These are phyloP conservation scores for Malaclemys terrapin DNA, from an alignment of 2,113 vertebrate genomes.

Conservation along the genomic window DNA sequence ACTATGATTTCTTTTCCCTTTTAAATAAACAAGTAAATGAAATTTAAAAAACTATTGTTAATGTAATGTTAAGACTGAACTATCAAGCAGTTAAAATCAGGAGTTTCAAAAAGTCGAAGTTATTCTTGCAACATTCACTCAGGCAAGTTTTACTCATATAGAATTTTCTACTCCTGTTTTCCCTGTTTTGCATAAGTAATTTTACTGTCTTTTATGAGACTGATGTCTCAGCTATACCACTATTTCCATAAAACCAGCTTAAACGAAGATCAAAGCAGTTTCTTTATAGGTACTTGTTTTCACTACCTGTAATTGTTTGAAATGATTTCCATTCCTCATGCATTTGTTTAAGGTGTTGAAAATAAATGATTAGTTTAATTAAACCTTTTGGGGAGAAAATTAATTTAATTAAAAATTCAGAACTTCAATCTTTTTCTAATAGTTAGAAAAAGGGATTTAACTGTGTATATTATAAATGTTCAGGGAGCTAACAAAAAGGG, in stretches of 20 bases:
- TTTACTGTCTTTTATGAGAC: slow-evolving; percentile 1
- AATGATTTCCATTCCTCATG: slow-evolving; percentile 25
- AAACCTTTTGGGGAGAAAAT: slow-evolving; percentile 23
- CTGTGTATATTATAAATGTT: not conserved
- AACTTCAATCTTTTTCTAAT: not conserved
- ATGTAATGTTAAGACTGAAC: not conserved
- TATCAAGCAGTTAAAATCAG: not conserved
- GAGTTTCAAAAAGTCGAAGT: not conserved
- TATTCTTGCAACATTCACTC: not conserved
- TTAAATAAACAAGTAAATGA: not conserved
- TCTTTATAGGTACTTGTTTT: slow-evolving; percentile 13
- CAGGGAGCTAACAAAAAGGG: not conserved
- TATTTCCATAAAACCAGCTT: slow-evolving; percentile 26
- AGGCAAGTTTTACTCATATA: not conserved
- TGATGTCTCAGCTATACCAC: not conserved
- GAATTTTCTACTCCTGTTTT: not conserved
- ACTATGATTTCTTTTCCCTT: not conserved
- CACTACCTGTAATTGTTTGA: not conserved
- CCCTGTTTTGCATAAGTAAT: not conserved
- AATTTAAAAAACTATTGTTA: not conserved
- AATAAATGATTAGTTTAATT: slow-evolving; percentile 36
- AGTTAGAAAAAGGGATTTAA: not conserved
- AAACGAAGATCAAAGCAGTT: slow-evolving; percentile 50
- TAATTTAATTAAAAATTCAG: not conserved
- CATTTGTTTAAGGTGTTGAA: slow-evolving; percentile 33